Base-by-base conservation (phyloP, 2,113 vertebrate genomes). In the Myocastor coypus region DNA sequence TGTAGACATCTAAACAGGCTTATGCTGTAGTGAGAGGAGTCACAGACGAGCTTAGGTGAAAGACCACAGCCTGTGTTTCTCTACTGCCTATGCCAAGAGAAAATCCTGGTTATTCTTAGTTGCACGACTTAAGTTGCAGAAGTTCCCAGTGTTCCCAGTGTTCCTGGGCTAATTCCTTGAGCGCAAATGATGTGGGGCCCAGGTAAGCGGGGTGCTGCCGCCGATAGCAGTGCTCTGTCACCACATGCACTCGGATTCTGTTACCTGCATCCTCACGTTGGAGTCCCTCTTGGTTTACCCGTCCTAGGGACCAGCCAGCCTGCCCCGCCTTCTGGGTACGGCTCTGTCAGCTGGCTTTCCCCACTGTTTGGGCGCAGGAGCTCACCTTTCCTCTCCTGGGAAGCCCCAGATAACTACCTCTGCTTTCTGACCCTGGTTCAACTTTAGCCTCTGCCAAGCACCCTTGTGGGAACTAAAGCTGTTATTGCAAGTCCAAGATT, bases 21-120 rank as follows among this genome's bases (percentile, higher is more conserved):
- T 52, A 81, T 0, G 57, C 32, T 28, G 14, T 82, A 97, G 82
- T 57, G 42, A 80, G 71, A 83, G 93, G 87, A 87, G 24, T 87
- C 85, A 83, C 22, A 28, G 12, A 42, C 0, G 32, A 57, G 7
- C 42, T 69, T 95, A 84, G 59, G 57, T 19, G 64, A 68, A 71
- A 88, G 91, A 66, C 61, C 20, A 42, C 9, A 66, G n/a, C 10
- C 22, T 77, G 7, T 11, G 26, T 68, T 77, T 92, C 68, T 40
- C 91, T 30, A 68, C 9, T 64, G 50, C 22, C 34, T 46, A 7
- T 8, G 4, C n/a, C 34, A 82, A 80, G 86, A 46, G 83, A 57
- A 83, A 95, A 61, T 82, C n/a, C 40, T 40, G 11, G 59, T 61
- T 73, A 10, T 5, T 73, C 17, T 59, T 87, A 20, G 61, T 40